Percentiles rank a stretch among this genome's conserved stretches.
Conservation (phyloP, 1,140 invertebrate genomes). For the Helicorthomorpha holstii region DNA sequence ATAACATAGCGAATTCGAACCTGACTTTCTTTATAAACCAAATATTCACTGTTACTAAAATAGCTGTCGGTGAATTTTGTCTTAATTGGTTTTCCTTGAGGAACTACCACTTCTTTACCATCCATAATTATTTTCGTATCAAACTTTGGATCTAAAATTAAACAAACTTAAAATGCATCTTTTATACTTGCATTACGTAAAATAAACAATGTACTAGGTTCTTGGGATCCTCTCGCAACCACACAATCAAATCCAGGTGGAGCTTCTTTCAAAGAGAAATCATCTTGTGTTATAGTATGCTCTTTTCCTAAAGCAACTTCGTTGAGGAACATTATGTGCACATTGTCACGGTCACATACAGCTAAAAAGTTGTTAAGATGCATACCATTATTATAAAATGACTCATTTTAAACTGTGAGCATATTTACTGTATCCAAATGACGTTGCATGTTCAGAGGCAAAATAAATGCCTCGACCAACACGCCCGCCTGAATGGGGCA, state of each 20-base stretch:
- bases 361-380: not conserved
- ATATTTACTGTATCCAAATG: slow-evolving; percentile 23
- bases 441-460: slow-evolving; percentile 29
- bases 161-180: too few relatives aligned
- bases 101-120: too few relatives aligned
- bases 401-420: not conserved
- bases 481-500: slow-evolving; percentile 32
- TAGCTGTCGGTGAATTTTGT: too few relatives aligned
- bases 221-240: slow-evolving; percentile 25
- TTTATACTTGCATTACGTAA: too few relatives aligned
- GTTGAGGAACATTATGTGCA: slow-evolving; percentile 29
- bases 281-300: slow-evolving; percentile 21
- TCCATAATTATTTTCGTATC: too few relatives aligned
- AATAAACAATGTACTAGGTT: too few relatives aligned
- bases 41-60: too few relatives aligned
- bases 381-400: not conserved
- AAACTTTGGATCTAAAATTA: too few relatives aligned
- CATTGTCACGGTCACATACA: slow-evolving; percentile 13
- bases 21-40: too few relatives aligned
- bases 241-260: slow-evolving; percentile 28
- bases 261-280: slow-evolving; percentile 20
- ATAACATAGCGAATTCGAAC: too few relatives aligned
- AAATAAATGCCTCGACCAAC: slow-evolving; percentile 33
- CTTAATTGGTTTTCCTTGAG: too few relatives aligned
- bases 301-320: slow-evolving; percentile 30